These are phyloP conservation scores for mouse (Mus musculus) DNA, from an alignment of 2,113 vertebrate genomes.

Conservation along the genomic window GRCm39 chr6:128959501-128960000, in stretches of 20 bases:
- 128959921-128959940: not conserved
- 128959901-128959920: not conserved
- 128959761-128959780: not conserved
- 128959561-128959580: no score
- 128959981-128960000: slow-evolving; percentile 25
- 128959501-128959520: no score
- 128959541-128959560: no score
- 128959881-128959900: not conserved
- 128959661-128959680: no score
- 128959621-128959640: no score
- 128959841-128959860: not conserved
- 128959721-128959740: not conserved
- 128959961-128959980: not conserved
- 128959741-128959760: not conserved
- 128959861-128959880: not conserved
- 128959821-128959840: not conserved
- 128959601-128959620: not conserved
- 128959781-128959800: not conserved
- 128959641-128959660: no score
- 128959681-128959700: no score
- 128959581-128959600: no score
- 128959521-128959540: no score
- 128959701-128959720: no score
- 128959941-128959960: not conserved
- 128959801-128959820: not conserved